phyloP scores from a whole-genome alignment of 2,113 vertebrate species.

The Gymnobelideus leadbeateri region DNA sequence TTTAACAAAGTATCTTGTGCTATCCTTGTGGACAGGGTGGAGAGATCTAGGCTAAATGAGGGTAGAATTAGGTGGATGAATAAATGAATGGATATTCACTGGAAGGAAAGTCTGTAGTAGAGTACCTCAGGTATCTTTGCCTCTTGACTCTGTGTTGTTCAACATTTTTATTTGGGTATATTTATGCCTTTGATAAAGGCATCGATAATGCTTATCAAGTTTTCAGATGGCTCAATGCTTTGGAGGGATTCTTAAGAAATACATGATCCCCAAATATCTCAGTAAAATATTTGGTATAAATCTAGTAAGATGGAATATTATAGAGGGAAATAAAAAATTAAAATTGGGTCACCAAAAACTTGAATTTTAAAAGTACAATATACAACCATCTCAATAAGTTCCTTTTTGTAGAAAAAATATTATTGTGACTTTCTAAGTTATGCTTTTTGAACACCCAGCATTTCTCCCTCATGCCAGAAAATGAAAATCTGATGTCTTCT shows the following conservation, averaged over 20 bases:
- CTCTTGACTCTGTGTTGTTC: neutral
- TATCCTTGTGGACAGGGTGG: neutral
- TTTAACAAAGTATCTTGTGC: neutral
- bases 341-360: neutral
- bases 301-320: neutral
- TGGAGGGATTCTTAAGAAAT: neutral
- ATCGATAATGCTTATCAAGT: too few relatives aligned
- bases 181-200: too few relatives aligned
- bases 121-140: neutral
- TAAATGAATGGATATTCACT: neutral
- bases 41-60: neutral
- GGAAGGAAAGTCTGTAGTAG: neutral
- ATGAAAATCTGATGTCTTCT: neutral
- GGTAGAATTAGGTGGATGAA: neutral
- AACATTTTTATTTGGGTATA: too few relatives aligned
- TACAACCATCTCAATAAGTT: neutral
- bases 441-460: neutral
- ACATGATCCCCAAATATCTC: neutral
- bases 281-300: neutral
- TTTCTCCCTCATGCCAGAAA: neutral
- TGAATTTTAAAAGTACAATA: neutral
- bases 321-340: neutral
- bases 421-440: neutral
- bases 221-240: too few relatives aligned
- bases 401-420: neutral